These are phyloP conservation scores for Holothuria leucospilota DNA, from an alignment of 53 echinoderm and acorn worm genomes.

Conservation along the genomic window DNA sequence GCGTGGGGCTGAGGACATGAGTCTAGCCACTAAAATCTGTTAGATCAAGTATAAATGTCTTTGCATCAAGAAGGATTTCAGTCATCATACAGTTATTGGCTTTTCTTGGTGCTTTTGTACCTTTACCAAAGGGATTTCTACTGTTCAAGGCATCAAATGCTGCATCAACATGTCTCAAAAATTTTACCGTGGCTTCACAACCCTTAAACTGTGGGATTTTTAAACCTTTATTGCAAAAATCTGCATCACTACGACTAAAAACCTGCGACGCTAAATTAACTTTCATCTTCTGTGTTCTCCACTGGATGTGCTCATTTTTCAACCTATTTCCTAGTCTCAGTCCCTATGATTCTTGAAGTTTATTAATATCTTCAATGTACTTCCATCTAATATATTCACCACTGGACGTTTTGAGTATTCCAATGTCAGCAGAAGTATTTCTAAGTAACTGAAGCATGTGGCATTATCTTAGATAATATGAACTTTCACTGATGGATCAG, in stretches of 20 bases:
- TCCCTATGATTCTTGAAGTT: conserved; percentile 52
- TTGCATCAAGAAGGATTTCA: background rate
- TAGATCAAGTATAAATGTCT: conserved; percentile 2
- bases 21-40: background rate
- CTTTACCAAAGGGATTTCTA: conserved; percentile 26
- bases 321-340: conserved; percentile 60
- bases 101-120: conserved; percentile 30
- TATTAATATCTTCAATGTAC: conserved; percentile 44
- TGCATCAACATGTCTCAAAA: conserved; percentile 8
- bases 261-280: conserved; percentile 58
- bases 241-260: conserved; percentile 57
- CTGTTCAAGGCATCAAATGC: conserved; percentile 25
- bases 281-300: conserved; percentile 59
- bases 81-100: background rate
- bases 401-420: conserved; percentile 13
- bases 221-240: conserved; percentile 36
- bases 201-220: conserved; percentile 40
- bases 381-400: conserved; percentile 51
- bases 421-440: conserved; percentile 49
- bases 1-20: conserved; percentile 33
- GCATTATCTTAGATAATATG: conserved; percentile 44
- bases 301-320: conserved; percentile 52
- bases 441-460: conserved; percentile 60
- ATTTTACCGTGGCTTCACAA: conserved; percentile 39
- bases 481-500: conserved; percentile 13